Base-by-base conservation (phyloP, 2,888 invertebrate species). In the Neria commutata region DNA sequence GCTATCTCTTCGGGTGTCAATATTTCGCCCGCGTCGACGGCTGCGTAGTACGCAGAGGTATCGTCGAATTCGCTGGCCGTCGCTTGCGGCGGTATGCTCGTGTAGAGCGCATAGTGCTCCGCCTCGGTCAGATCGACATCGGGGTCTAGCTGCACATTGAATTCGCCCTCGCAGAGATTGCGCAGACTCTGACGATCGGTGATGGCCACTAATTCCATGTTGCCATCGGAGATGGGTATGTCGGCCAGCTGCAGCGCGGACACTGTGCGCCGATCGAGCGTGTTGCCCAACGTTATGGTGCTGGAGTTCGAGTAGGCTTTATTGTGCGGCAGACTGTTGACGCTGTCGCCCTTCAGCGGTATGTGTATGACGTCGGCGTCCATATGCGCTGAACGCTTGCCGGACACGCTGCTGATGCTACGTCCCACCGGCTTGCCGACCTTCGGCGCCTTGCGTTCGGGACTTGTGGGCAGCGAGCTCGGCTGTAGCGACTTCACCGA, bases 51-150 rank as follows among this genome's bases (percentile, higher is more conserved):
- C 78, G 91, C 91, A 46, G 92, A 92, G 74, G 89, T 89, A 71
- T 94, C 94, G 67, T 94, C 94, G 75, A 94, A 94, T 78, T 94
- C 94, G 10, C 93, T 94, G 24, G 86, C 89, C 0, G 93, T 93
- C 19, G 94, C 94, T 75, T 89, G 90, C 1, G 94, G 94, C 11
- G 94, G 92, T 76, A 93, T 87, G 54, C 91, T 89, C 71, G 92
- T 94, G 70, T 94, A 94, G 60, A 94, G 80, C 29, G 94, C 94
- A 78, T 92, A 94, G 75, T 94, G 91, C 73, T 94, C 94, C 1
- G 92, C 94, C 68, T 94, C 93, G 0, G 93, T 93, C 26, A 94
- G 81, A 68, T 92, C 92, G 45, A 89, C 78, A 58, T 87, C 86
- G 42, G 81, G 79, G 71, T 83, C 83, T 25, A 82, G 73, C 53